phyloP scores from a whole-genome alignment of 2,888 invertebrate species.

The Parnassius smintheus region DNA sequence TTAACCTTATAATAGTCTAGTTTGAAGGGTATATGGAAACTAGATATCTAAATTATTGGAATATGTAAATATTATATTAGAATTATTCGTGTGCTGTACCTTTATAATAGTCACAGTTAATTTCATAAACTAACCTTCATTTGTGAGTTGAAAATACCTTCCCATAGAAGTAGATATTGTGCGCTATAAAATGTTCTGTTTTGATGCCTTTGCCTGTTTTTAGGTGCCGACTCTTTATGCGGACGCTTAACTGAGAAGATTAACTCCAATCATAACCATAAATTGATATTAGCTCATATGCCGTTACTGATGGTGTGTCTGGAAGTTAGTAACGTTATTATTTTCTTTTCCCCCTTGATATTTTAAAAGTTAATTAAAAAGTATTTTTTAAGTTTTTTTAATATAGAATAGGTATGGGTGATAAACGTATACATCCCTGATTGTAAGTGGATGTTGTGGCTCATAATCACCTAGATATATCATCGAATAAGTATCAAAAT shows the following conservation, averaged over 20 bases:
- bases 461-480: too few relatives aligned
- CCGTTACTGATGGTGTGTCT: slow-evolving; percentile 96
- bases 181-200: not conserved
- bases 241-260: slow-evolving; percentile 96
- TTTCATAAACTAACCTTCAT: not conserved
- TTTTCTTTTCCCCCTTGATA: too few relatives aligned
- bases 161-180: slow-evolving; percentile 3
- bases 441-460: too few relatives aligned
- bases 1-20: too few relatives aligned
- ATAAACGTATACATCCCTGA: too few relatives aligned
- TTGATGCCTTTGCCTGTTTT: slow-evolving; percentile 30
- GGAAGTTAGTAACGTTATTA: slow-evolving; percentile 81
- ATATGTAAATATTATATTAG: not conserved
- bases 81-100: slow-evolving; percentile 1
- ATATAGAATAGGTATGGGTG: too few relatives aligned
- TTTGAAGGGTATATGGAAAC: too few relatives aligned
- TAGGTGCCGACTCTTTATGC: slow-evolving; percentile 98
- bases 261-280: slow-evolving; percentile 94
- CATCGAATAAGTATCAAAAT: too few relatives aligned
- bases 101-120: not conserved
- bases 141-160: not conserved
- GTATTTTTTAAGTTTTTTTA: too few relatives aligned
- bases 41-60: too few relatives aligned
- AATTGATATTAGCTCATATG: slow-evolving; percentile 96
- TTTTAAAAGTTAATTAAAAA: too few relatives aligned